Evolutionary conservation across 1,140 invertebrate species (phyloP).

Genomic region (Melanaphis sacchari): DNA sequence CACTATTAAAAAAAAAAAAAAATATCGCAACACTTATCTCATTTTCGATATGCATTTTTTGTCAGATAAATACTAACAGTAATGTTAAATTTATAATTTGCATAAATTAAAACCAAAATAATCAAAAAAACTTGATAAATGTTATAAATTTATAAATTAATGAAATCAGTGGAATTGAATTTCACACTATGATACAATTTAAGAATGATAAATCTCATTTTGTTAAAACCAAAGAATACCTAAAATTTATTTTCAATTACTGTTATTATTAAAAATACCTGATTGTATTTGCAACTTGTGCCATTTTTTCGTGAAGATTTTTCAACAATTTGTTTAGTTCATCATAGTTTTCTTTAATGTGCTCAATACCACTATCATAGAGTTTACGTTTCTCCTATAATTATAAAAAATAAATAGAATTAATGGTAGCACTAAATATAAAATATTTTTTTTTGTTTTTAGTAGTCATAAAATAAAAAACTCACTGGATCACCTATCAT

Average conservation of each 20-base stretch:
- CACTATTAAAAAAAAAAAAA: too few species aligned
- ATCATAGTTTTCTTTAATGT: slow-evolving; percentile 82
- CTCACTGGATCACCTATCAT: slow-evolving; percentile 89
- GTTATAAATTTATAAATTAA: background rate
- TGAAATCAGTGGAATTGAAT: background rate
- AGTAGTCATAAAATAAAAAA: background rate
- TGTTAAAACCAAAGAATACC: background rate
- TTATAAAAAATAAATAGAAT: slow-evolving; percentile 54
- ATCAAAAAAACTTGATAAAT: too few species aligned
- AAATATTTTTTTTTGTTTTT: background rate
- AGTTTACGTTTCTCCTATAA: slow-evolving; percentile 78
- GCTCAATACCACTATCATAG: slow-evolving; percentile 77
- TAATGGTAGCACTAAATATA: slow-evolving; percentile 41
- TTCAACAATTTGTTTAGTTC: slow-evolving; percentile 82
- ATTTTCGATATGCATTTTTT: too few species aligned
- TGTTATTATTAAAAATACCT: slow-evolving; percentile 64
- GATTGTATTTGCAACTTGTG: slow-evolving; percentile 89
- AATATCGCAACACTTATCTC: too few species aligned
- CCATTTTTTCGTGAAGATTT: slow-evolving; percentile 91
- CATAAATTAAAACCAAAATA: too few species aligned
- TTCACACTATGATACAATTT: background rate
- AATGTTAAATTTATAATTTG: too few species aligned
- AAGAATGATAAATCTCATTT: background rate
- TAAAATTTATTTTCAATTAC: background rate
- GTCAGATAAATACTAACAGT: too few species aligned